Percentiles rank a stretch among this genome's conserved stretches.
These are phyloP conservation scores for Epicampocera succincta DNA, from an alignment of 2,888 invertebrate genomes.

Conservation along the genomic window DNA sequence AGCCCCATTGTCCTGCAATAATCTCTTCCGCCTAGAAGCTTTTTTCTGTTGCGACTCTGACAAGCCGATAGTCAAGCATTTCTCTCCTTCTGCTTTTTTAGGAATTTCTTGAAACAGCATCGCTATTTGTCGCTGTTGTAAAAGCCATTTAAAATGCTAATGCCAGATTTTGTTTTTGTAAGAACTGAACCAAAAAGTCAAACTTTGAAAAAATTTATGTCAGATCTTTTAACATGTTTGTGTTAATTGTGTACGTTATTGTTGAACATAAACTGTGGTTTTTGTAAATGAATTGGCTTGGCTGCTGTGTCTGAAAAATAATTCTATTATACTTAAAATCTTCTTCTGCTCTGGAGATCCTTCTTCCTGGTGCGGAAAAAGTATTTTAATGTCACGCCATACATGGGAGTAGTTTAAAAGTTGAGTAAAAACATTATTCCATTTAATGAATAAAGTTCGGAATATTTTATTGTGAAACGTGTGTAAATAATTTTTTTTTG, in stretches of 20 bases:
- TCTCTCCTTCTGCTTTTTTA: too few species aligned
- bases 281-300: constrained; percentile 9
- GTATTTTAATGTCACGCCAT: constrained; percentile 2
- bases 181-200: not conserved
- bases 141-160: not conserved
- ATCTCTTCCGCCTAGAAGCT: too few species aligned
- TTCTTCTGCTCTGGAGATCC: not conserved
- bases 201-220: constrained; percentile 23
- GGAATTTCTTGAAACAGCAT: too few species aligned
- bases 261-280: constrained; percentile 7
- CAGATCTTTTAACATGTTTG: constrained; percentile 34
- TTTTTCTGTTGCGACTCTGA: too few species aligned
- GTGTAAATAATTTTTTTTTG: not conserved
- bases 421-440: not conserved
- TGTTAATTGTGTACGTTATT: constrained; percentile 16
- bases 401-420: constrained; percentile 11
- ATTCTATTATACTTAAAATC: constrained; percentile 10
- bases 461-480: not conserved
- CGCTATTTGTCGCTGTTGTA: too few species aligned
- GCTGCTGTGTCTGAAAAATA: constrained; percentile 16
- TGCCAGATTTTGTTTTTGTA: not conserved
- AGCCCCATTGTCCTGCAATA: too few species aligned
- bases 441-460: constrained; percentile 4
- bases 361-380: not conserved
- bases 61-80: too few species aligned